phyloP scores from a whole-genome alignment of 2,113 vertebrate species.

The Cryptomyrus ogoouensis region DNA sequence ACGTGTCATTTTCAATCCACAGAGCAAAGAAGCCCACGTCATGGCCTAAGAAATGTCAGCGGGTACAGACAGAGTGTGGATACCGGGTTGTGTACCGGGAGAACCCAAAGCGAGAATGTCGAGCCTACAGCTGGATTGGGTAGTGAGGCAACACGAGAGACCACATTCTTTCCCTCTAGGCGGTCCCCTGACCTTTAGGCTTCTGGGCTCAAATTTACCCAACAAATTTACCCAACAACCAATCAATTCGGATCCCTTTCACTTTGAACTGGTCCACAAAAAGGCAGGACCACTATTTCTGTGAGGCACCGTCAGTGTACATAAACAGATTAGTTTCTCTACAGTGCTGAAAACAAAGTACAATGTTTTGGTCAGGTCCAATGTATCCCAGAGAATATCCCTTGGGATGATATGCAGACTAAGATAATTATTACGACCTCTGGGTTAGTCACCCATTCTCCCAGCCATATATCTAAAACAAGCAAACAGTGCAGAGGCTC shows the following conservation, averaged over 20 bases:
- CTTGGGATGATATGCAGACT: background rate
- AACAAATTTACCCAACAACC: background rate
- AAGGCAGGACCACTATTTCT: background rate
- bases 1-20: background rate
- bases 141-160: constrained; percentile 13
- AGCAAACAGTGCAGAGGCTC: background rate
- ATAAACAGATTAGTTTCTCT: background rate
- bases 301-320: background rate
- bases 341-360: background rate
- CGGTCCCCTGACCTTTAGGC: background rate
- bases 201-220: background rate
- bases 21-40: constrained; percentile 51
- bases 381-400: background rate
- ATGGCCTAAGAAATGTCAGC: constrained; percentile 48
- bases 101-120: constrained; percentile 42
- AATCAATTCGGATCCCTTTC: background rate
- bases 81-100: constrained; percentile 46
- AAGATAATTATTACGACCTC: background rate
- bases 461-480: background rate
- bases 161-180: background rate
- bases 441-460: background rate
- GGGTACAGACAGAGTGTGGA: constrained; percentile 39
- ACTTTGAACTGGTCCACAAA: background rate
- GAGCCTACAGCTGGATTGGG: constrained; percentile 56
- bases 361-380: background rate